These are phyloP conservation scores for Charadrius vociferus DNA, from an alignment of 2,113 vertebrate genomes.

Conservation along the genomic window DNA sequence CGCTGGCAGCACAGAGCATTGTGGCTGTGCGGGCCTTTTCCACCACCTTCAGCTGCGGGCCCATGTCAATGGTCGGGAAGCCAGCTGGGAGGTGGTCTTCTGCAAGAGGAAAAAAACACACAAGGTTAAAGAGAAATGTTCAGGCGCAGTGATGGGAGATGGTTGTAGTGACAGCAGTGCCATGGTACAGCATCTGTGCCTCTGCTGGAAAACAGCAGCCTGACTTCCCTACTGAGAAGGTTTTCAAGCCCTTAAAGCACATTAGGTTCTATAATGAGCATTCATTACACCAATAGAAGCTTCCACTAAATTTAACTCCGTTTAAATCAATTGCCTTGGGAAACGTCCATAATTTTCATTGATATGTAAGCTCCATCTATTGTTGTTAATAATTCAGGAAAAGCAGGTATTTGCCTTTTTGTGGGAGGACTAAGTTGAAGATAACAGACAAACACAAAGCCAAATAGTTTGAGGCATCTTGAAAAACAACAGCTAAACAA, in stretches of 20 bases:
- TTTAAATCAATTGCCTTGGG: constrained; percentile 64
- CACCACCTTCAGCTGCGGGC: constrained; percentile 96
- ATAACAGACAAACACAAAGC: constrained; percentile 6
- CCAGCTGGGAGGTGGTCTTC: constrained; percentile 94
- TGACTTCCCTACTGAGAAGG: constrained; percentile 47
- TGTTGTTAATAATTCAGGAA: constrained; percentile 59
- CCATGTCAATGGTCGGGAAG: constrained; percentile 96
- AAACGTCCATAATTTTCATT: constrained; percentile 51
- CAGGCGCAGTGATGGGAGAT: fast-evolving
- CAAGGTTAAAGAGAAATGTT: constrained; percentile 1
- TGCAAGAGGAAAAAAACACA: constrained; percentile 57
- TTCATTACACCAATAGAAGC: constrained; percentile 59
- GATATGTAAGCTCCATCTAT: constrained; percentile 29
- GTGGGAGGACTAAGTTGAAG: background rate
- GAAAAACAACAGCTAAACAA: constrained; percentile 26
- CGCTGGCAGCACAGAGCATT: constrained; percentile 95
- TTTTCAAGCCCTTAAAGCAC: constrained; percentile 52
- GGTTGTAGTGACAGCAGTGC: background rate
- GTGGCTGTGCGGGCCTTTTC: constrained; percentile 95
- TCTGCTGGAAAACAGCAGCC: constrained; percentile 50
- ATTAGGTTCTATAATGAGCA: constrained; percentile 61
- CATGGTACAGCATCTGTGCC: constrained; percentile 7
- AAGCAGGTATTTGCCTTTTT: constrained; percentile 49
- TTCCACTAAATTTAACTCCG: constrained; percentile 62
- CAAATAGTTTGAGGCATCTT: constrained; percentile 21